Evolutionary conservation across 2,113 vertebrate genomes (phyloP), one percentile per base, ranked within the genome.

Genomic region (Chitala chitala): DNA sequence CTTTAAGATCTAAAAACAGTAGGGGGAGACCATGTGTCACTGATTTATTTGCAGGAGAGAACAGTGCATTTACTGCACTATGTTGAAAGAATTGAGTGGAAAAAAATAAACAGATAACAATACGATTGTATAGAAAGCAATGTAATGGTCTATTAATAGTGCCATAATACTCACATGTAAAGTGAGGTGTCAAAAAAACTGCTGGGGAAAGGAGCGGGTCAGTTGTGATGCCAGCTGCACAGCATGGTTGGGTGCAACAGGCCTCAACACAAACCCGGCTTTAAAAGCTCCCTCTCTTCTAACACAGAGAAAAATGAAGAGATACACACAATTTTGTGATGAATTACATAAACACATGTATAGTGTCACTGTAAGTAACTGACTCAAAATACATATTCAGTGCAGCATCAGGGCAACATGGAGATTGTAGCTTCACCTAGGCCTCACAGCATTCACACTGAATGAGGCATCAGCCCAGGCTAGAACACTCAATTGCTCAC

Each of bases 151-250:
- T 10, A 2, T 26, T 15, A 51, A 24, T 51, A 6, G 44, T 50
- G 58, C 4, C 5, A 10, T 6, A 5, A 24, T 48, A 64, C 85
- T 85, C 75, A 89, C 87, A 86, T 87, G 80, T 82, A 84, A 82
- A 76, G 83, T 81, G 85, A 85, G 85, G 81, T 83, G 71, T 12
- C 68, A 70, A 58, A 55, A 68, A 65, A 48, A n/a, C 36, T 33
- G 73, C 69, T 55, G 65, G 74, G 59, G 48, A 78, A 63, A 69
- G 29, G 6, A 15, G 50, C 50, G 46, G 12, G 65, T 81, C 74
- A 78, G 29, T 75, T 72, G 68, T 79, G 65, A 33, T 56, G 69
- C 53, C 77, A 9, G 33, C 68, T 48, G 68, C 63, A 75, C 4
- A 69, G 59, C 71, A 56, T 53, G 24, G 17, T 58, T 56, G 59